Percentiles rank a stretch among this genome's conserved stretches.
These are phyloP conservation scores for Orientallactaga sibirica DNA, from an alignment of 2,797 vertebrate species.

Conservation along the genomic window DNA sequence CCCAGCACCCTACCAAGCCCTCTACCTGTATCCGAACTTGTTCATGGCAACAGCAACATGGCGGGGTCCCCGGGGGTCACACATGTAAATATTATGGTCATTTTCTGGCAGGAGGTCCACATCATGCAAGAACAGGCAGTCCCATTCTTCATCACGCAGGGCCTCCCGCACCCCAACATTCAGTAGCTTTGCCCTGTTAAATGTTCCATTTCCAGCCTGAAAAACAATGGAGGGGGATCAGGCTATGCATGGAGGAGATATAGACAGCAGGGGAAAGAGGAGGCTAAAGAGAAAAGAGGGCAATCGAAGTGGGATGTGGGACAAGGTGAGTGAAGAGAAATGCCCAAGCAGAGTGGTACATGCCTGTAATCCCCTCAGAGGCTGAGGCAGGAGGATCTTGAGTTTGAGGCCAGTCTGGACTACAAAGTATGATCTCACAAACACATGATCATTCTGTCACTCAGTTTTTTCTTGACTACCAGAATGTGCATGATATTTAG, in stretches of 20 bases:
- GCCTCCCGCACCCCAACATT: conserved; percentile 97
- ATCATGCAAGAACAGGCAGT: conserved; percentile 96
- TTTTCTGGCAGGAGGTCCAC: conserved; percentile 98
- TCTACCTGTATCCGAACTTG: conserved; percentile 97
- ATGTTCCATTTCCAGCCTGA: conserved; percentile 95
- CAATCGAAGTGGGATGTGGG: not conserved
- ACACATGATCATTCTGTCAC: not conserved
- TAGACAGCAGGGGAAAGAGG: not conserved
- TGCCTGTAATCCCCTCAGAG: not conserved
- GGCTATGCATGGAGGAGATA: not conserved
- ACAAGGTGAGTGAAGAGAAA: not conserved
- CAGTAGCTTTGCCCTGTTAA: conserved; percentile 97
- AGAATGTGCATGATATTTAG: not conserved
- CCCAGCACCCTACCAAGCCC: not conserved
- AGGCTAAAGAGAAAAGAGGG: not conserved
- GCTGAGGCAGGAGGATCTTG: not conserved
- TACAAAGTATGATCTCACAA: not conserved
- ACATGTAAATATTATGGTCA: conserved; percentile 97
- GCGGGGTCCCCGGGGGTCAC: conserved; percentile 94
- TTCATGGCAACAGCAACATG: conserved; percentile 98
- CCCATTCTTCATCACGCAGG: conserved; percentile 96
- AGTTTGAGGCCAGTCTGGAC: not conserved
- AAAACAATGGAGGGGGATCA: not conserved
- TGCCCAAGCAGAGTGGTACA: not conserved
- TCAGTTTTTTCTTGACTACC: not conserved